phyloP scores from a whole-genome alignment of 2,113 vertebrate species.

The Aspiorhynchus laticeps region DNA sequence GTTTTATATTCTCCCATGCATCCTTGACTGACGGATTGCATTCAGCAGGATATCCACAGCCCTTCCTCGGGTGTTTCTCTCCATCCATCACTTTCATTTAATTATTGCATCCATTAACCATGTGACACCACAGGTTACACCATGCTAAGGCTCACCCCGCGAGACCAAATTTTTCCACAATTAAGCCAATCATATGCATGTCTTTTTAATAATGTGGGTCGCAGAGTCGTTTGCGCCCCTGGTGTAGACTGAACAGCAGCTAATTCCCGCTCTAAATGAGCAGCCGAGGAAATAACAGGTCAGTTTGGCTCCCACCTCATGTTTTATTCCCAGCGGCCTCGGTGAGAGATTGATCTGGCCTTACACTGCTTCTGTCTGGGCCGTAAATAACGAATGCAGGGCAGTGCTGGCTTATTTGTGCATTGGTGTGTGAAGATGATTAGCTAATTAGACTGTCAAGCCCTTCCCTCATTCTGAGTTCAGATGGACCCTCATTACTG shows the following conservation, averaged over 20 bases:
- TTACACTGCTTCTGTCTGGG: slow-evolving; percentile 31
- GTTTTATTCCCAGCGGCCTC: slow-evolving; percentile 53
- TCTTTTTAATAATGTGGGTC: slow-evolving; percentile 38
- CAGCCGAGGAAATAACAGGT: slow-evolving; percentile 39
- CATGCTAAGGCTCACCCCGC: not conserved
- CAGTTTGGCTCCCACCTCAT: slow-evolving; percentile 44
- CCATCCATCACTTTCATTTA: slow-evolving; percentile 35
- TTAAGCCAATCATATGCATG: slow-evolving; percentile 48
- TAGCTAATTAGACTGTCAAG: slow-evolving; percentile 51
- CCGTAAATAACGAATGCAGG: slow-evolving; percentile 46
- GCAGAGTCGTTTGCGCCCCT: slow-evolving; percentile 14
- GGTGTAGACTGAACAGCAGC: slow-evolving; percentile 11
- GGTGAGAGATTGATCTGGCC: slow-evolving; percentile 47
- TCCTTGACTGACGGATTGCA: not conserved
- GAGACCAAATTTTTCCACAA: slow-evolving; percentile 34
- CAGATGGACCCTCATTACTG: slow-evolving; percentile 33
- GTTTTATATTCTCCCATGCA: not conserved
- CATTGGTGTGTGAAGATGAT: slow-evolving; percentile 50
- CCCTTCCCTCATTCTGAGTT: slow-evolving; percentile 38
- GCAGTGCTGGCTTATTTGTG: slow-evolving; percentile 37
- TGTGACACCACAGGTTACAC: slow-evolving; percentile 27
- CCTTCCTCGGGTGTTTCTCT: not conserved
- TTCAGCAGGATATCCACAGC: not conserved
- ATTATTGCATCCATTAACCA: slow-evolving; percentile 35
- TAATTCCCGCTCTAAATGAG: slow-evolving; percentile 44